These are phyloP conservation scores for Xestobium rufovillosum DNA, from an alignment of 2,888 invertebrate genomes.

Conservation along the genomic window DNA sequence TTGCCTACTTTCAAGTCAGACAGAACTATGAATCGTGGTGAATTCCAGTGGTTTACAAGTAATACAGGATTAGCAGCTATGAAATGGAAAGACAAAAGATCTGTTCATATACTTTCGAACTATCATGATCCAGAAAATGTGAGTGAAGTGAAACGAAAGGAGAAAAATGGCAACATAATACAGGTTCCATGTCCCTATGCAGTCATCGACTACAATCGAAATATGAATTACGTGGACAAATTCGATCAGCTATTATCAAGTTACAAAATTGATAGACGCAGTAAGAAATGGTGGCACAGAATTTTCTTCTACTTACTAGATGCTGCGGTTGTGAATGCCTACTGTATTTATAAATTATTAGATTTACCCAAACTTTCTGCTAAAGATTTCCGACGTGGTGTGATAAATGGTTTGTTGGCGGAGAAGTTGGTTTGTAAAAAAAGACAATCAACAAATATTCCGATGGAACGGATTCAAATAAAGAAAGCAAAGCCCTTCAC, in stretches of 20 bases:
- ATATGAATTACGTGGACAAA: conserved; percentile 30
- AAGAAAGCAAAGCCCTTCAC: no score
- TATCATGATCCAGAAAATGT: conserved; percentile 22
- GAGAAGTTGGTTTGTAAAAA: no score
- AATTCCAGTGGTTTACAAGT: conserved; percentile 23
- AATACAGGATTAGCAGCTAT: conserved; percentile 21
- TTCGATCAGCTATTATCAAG: conserved; percentile 24
- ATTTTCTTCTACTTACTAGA: conserved; percentile 11
- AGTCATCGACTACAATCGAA: conserved; percentile 26
- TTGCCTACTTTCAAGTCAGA: conserved; percentile 19
- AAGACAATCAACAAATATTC: no score
- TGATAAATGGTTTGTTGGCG: conserved; percentile 17
- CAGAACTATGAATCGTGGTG: conserved; percentile 23
- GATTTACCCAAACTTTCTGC: conserved; percentile 2
- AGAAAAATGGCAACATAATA: conserved; percentile 22
- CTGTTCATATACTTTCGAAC: conserved; percentile 27
- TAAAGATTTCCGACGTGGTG: conserved; percentile 9
- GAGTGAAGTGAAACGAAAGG: conserved; percentile 18
- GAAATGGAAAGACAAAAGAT: conserved; percentile 29
- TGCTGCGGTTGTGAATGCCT: conserved; percentile 7
- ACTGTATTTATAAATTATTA: conserved; percentile 7
- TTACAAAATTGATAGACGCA: conserved; percentile 27
- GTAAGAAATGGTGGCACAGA: conserved; percentile 25
- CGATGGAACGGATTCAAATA: no score
- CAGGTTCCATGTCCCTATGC: conserved; percentile 24